Conservation (phyloP, 2,888 invertebrate species). For the Parnassius mnemosyne region DNA sequence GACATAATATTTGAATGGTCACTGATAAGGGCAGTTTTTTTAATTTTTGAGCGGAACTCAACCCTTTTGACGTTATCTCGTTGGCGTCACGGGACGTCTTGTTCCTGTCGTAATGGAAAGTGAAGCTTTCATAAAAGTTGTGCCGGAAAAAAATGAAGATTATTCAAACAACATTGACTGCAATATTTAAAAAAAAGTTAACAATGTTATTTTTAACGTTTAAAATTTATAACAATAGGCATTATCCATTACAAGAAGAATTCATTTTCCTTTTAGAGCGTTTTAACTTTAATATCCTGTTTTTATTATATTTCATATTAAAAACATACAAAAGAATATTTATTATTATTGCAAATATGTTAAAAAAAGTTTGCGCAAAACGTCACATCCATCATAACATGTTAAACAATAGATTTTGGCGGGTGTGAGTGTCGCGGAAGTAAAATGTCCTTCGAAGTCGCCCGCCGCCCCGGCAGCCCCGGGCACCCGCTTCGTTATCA, state of each 20-base stretch:
- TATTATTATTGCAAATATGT: too few species aligned
- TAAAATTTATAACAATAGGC: too few species aligned
- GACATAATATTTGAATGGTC: constrained; percentile 40
- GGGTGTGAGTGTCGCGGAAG: constrained; percentile 50
- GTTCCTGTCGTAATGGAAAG: constrained; percentile 50
- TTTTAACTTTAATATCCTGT: too few species aligned
- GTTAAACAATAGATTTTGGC: constrained; percentile 42
- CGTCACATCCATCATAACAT: constrained; percentile 25
- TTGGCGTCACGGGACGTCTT: constrained; percentile 66
- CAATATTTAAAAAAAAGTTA: neutral
- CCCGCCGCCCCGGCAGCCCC: constrained; percentile 19
- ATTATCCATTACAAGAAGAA: too few species aligned
- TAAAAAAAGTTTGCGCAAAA: too few species aligned
- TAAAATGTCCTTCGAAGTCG: constrained; percentile 44
- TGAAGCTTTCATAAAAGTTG: constrained; percentile 41
- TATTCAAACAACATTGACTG: constrained; percentile 14
- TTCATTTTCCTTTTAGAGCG: too few species aligned
- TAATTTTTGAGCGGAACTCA: constrained; percentile 54
- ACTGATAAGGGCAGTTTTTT: constrained; percentile 57
- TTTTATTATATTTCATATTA: too few species aligned
- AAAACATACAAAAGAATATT: too few species aligned
- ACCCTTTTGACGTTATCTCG: constrained; percentile 74
- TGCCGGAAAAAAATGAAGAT: constrained; percentile 30
- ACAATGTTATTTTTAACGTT: too few species aligned
- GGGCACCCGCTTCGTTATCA: constrained; percentile 59